Evolutionary conservation across 2,888 invertebrate species (phyloP), one percentile per base, ranked within the genome.

Genomic region (Orthosia cruda): DNA sequence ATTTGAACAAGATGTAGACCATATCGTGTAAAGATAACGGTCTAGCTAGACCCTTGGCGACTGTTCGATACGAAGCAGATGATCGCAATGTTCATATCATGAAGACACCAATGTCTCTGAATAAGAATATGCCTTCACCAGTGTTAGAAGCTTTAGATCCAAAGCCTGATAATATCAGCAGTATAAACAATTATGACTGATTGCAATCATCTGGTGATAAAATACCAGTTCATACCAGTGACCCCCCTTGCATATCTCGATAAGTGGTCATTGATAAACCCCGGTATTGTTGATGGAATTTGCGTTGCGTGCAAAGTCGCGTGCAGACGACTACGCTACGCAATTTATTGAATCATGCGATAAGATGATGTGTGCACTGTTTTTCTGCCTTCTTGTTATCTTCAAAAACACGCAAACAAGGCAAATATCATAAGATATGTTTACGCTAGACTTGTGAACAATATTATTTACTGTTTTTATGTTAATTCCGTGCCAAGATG

Each of bases 311-410:
- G 65, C 70, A 61, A 55, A 71, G 59, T 73, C 69, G 73, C 73
- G 83, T 67, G 71, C 75, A 72, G 64, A 83, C 71, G 23, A 55
- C 61, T 57, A 59, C 57, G 16, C 50, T 55, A 80, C 77, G 71
- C 55, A 80, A 71, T 80, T 15, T 77, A 79, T 84, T 79, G 57
- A 81, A 79, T 84, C 82, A 84, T 75, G n/a, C 71, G 74, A 75
- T 73, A 81, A 73, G 67, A n/a, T 45, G 26, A 65, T 55, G 54
- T 52, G 50, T 59, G 45, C 13, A 32, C 15, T 47, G 70, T 70
- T 69, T 62, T 63, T 45, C 66, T 67, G 23, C 2, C 57, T 18
- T 20, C n/a, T 52, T 54, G 12, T 71, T 81, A 81, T 83, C 68
- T 54, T 23, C 23, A 45, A 69, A 67, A 74, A 57, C 16, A 62